Evolutionary conservation across 2,888 invertebrate species (phyloP).

Genomic region (Eupithecia abbreviata): DNA sequence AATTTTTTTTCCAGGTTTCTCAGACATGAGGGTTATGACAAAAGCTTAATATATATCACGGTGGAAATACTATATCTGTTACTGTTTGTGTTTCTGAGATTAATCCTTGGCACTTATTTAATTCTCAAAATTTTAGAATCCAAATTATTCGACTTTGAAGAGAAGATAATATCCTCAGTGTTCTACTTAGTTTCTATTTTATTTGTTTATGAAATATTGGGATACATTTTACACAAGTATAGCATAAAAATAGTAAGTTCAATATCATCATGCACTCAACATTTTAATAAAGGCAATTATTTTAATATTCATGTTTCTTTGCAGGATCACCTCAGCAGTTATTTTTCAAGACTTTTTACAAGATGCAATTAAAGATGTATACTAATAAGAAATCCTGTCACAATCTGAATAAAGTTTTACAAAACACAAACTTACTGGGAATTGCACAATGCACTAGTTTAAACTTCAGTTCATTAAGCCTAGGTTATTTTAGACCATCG

Average conservation of each 20-base stretch:
- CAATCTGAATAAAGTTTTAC: slow-evolving; percentile 22
- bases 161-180: slow-evolving; percentile 66
- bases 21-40: slow-evolving; percentile 75
- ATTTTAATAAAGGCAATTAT: background rate
- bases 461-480: background rate
- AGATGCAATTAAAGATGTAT: background rate
- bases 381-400: background rate
- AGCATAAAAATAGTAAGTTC: slow-evolving; percentile 65
- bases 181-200: slow-evolving; percentile 74
- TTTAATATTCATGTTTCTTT: slow-evolving; percentile 36
- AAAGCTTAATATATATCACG: slow-evolving; percentile 67
- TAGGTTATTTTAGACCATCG: background rate
- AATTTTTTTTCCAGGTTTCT: slow-evolving; percentile 72
- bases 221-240: slow-evolving; percentile 73
- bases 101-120: slow-evolving; percentile 80
- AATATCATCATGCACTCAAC: slow-evolving; percentile 14
- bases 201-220: slow-evolving; percentile 74
- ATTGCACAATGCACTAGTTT: slow-evolving; percentile 3
- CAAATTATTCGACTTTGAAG: slow-evolving; percentile 69
- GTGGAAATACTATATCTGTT: slow-evolving; percentile 80
- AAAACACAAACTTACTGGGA: background rate
- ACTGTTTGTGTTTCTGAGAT: slow-evolving; percentile 77
- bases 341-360: background rate
- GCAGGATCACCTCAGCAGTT: slow-evolving; percentile 53
- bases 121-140: slow-evolving; percentile 68